Percentiles rank a stretch among this genome's conserved stretches.
Conservation (phyloP, 2,888 invertebrate genomes). For the Penaeus monodon region DNA sequence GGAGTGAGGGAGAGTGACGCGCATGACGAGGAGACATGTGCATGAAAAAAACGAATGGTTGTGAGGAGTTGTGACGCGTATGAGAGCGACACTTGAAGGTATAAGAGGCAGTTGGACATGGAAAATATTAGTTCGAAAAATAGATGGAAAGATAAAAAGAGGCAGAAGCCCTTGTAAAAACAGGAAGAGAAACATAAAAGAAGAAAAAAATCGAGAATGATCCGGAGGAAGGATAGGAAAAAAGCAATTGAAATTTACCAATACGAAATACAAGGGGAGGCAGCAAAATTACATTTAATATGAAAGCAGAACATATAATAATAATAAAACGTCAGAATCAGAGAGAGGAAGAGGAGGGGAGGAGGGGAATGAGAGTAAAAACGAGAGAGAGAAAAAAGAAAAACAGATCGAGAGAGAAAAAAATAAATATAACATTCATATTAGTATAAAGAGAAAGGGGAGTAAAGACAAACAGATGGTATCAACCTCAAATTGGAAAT, state of each 20-base stretch:
- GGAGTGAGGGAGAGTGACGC: too few relatives aligned
- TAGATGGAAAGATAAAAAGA: too few relatives aligned
- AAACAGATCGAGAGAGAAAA: not conserved
- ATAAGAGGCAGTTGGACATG: too few relatives aligned
- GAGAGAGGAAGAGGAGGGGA: too few relatives aligned
- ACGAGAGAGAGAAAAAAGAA: constrained; percentile 29
- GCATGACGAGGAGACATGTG: too few relatives aligned
- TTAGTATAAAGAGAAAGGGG: not conserved
- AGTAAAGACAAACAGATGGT: not conserved
- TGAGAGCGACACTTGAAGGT: too few relatives aligned
- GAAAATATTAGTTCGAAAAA: too few relatives aligned
- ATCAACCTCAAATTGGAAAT: too few relatives aligned
- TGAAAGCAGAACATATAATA: not conserved
- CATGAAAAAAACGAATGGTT: too few relatives aligned
- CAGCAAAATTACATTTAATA: not conserved
- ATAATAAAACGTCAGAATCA: too few relatives aligned
- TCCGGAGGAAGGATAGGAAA: not conserved
- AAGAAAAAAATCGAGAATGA: not conserved
- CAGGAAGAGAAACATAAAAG: not conserved
- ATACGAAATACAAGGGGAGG: constrained; percentile 7
- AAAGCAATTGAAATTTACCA: not conserved
- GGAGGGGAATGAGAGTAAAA: constrained; percentile 16
- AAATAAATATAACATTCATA: not conserved
- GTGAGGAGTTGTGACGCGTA: too few relatives aligned
- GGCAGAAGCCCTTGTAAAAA: too few relatives aligned